A percentile compares a stretch with the other conserved stretches of the same genome.
These are phyloP conservation scores for Thecocarcelia acutangulata DNA, from an alignment of 2,888 invertebrate species.

Conservation along the genomic window DNA sequence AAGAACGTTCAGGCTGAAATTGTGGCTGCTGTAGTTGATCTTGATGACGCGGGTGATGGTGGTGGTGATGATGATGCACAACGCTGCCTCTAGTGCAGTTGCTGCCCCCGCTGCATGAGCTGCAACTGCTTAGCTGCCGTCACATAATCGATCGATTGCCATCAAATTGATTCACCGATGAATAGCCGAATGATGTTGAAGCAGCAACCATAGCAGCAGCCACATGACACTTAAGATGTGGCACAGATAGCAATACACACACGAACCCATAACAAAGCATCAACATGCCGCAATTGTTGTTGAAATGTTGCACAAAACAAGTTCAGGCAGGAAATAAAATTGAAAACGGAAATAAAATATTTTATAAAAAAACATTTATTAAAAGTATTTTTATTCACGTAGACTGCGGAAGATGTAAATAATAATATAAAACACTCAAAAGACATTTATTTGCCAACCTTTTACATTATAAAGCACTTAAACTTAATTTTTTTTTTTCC, in stretches of 20 bases:
- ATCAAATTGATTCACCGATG: slow-evolving; percentile 81
- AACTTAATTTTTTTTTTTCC: slow-evolving; percentile 7
- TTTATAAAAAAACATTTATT: slow-evolving; percentile 60
- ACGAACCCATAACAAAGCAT: slow-evolving; percentile 22
- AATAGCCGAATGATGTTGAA: slow-evolving; percentile 81
- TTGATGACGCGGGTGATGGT: slow-evolving; percentile 71
- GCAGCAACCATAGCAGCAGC: slow-evolving; percentile 82
- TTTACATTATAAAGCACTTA: slow-evolving; percentile 17
- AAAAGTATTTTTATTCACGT: slow-evolving; percentile 34
- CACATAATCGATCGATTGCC: slow-evolving; percentile 80
- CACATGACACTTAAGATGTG: slow-evolving; percentile 79
- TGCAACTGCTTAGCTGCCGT: slow-evolving; percentile 82
- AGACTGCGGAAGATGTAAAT: not conserved
- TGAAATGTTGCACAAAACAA: slow-evolving; percentile 24
- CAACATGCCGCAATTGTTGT: slow-evolving; percentile 46
- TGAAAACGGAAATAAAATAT: slow-evolving; percentile 37
- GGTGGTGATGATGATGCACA: slow-evolving; percentile 72
- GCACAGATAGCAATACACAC: slow-evolving; percentile 50
- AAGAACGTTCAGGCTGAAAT: slow-evolving; percentile 73
- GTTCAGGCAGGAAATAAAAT: slow-evolving; percentile 45
- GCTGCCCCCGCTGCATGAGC: slow-evolving; percentile 81
- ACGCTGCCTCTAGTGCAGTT: slow-evolving; percentile 77
- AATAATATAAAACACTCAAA: not conserved
- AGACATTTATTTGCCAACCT: not conserved
- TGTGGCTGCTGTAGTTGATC: slow-evolving; percentile 74